These are phyloP conservation scores for Xyrichtys novacula DNA, from an alignment of 2,797 vertebrate species.

Conservation along the genomic window DNA sequence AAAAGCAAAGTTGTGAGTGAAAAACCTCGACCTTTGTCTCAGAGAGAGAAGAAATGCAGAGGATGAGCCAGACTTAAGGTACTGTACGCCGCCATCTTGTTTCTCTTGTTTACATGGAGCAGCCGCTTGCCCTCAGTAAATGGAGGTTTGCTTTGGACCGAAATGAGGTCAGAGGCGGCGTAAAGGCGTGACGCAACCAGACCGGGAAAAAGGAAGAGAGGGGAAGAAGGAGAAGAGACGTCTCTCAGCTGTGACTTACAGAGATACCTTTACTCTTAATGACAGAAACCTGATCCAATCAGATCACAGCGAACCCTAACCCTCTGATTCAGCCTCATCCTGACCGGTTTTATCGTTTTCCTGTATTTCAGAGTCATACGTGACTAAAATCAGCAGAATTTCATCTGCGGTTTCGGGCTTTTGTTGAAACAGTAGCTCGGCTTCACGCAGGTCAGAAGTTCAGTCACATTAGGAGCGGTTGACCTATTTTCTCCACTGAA, in stretches of 20 bases:
- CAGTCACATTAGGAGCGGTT: slow-evolving; percentile 83
- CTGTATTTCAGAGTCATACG: neutral
- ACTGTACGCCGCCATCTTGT: slow-evolving; percentile 80
- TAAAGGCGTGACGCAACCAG: slow-evolving; percentile 59
- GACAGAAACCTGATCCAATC: slow-evolving; percentile 27
- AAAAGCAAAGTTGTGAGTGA: slow-evolving; percentile 18
- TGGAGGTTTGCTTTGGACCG: slow-evolving; percentile 52
- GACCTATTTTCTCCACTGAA: slow-evolving; percentile 86
- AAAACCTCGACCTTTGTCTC: slow-evolving; percentile 15
- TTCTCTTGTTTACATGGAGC: slow-evolving; percentile 45
- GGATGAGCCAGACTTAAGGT: slow-evolving; percentile 63
- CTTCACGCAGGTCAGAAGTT: slow-evolving; percentile 91
- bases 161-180: slow-evolving; percentile 72
- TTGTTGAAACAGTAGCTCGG: slow-evolving; percentile 85
- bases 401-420: slow-evolving; percentile 47
- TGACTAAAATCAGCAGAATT: neutral
- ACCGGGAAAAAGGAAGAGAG: neutral
- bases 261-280: slow-evolving; percentile 15
- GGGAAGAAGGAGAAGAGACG: neutral
- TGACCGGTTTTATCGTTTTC: neutral
- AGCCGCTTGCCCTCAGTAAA: slow-evolving; percentile 49
- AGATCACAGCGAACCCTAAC: too few relatives aligned
- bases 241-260: slow-evolving; percentile 10
- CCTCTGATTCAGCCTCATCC: neutral
- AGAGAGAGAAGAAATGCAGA: slow-evolving; percentile 33